Conservation (phyloP, 30 jellyfish, hydroid and myxozoan genomes). For the Cassiopea xamachana region DNA sequence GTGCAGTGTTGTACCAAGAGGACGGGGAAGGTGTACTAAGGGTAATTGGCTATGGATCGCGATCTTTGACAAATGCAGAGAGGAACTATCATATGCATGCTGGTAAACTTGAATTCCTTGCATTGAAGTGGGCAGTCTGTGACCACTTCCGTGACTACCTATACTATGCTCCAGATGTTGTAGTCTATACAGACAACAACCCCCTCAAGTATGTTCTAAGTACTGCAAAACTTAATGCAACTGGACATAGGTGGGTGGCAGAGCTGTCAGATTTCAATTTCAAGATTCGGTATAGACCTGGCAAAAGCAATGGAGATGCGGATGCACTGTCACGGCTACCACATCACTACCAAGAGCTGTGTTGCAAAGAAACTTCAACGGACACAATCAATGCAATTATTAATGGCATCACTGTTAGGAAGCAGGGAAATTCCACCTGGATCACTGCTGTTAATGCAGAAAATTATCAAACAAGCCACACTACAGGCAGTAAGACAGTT, state of each 20-base stretch:
- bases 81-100: conserved; percentile 61
- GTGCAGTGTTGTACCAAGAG: conserved; percentile 55
- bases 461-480: not conserved
- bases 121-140: conserved; percentile 68
- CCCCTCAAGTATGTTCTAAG: conserved; percentile 64
- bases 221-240: conserved; percentile 62
- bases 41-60: conserved; percentile 41
- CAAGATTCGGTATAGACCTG: conserved; percentile 45
- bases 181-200: conserved; percentile 55
- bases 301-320: conserved; percentile 51
- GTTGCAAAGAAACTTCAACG: not conserved
- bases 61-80: conserved; percentile 45
- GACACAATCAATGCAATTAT: conserved; percentile 17
- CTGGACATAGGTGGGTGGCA: conserved; percentile 54
- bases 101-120: conserved; percentile 67
- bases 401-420: conserved; percentile 7
- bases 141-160: conserved; percentile 58
- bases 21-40: conserved; percentile 1
- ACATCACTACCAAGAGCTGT: conserved; percentile 18
- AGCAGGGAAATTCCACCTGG: conserved; percentile 18
- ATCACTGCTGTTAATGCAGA: conserved; percentile 33
- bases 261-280: conserved; percentile 28
- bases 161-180: conserved; percentile 46
- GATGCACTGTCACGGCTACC: conserved; percentile 58
- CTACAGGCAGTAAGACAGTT: not conserved